Evolutionary conservation across 2,888 invertebrate genomes (phyloP).

Genomic region (Eremobia ochroleuca): DNA sequence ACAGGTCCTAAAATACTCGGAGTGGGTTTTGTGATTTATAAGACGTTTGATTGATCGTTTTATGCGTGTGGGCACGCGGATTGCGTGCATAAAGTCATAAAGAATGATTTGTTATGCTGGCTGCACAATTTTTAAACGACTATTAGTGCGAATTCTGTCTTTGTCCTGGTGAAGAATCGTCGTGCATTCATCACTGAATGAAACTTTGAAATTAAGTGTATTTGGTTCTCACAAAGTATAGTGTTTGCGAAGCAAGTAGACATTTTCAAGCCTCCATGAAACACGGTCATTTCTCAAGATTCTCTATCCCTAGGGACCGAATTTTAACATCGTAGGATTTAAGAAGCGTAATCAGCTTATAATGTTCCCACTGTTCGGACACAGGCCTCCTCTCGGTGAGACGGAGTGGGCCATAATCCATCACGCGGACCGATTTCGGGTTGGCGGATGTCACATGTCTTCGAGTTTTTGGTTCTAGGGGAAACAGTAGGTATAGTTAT

Average conservation of each 20-base stretch:
- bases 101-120: slow-evolving; percentile 15
- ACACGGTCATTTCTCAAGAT: neutral
- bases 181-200: neutral
- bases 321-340: neutral
- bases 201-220: neutral
- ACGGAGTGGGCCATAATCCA: neutral
- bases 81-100: slow-evolving; percentile 34
- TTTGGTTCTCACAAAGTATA: neutral
- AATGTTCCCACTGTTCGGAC: no score
- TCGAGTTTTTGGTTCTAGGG: neutral
- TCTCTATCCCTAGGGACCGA: neutral
- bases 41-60: slow-evolving; percentile 39
- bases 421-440: no score
- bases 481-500: no score
- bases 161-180: neutral
- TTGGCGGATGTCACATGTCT: neutral
- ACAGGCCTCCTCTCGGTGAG: no score
- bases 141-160: neutral
- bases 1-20: slow-evolving; percentile 38
- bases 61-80: slow-evolving; percentile 35
- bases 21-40: slow-evolving; percentile 46
- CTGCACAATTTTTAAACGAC: slow-evolving; percentile 5
- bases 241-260: neutral
- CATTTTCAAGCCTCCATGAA: neutral
- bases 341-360: no score